Percentiles rank a stretch among this genome's conserved stretches.
Evolutionary conservation across 2,888 invertebrate species (phyloP).

Genomic region (Zelleria hepariella): DNA sequence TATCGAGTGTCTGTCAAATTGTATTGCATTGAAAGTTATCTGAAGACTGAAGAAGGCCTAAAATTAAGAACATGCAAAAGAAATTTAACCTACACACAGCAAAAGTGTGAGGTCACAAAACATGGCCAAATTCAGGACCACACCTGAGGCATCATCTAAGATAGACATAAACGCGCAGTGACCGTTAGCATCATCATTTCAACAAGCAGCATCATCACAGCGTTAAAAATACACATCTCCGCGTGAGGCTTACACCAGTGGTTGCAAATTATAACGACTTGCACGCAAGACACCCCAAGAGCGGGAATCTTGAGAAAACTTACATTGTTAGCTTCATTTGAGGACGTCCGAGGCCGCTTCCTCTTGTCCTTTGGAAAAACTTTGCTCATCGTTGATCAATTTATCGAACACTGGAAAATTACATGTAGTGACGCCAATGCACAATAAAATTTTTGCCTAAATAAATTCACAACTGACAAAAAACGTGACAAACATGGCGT

Average conservation of each 20-base stretch:
- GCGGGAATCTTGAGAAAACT: constrained; percentile 50
- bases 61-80: background rate
- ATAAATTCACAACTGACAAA: constrained; percentile 47
- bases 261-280: constrained; percentile 24
- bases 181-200: background rate
- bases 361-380: constrained; percentile 34
- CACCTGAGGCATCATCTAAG: background rate
- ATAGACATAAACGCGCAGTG: background rate
- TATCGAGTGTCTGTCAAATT: too few relatives aligned
- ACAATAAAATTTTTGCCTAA: constrained; percentile 29
- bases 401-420: constrained; percentile 12
- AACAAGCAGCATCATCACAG: constrained; percentile 1
- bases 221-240: constrained; percentile 33
- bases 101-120: background rate
- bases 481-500: constrained; percentile 71
- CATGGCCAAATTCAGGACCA: background rate
- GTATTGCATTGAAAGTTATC: background rate
- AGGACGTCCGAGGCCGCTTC: constrained; percentile 37
- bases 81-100: background rate
- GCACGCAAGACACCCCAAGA: constrained; percentile 33
- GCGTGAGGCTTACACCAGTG: constrained; percentile 36
- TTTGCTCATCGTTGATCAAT: constrained; percentile 38
- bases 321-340: constrained; percentile 40
- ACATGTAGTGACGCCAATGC: constrained; percentile 17
- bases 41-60: background rate